These are phyloP conservation scores for Euura saliciscinereae DNA, from an alignment of 1,140 invertebrate genomes.

Conservation along the genomic window DNA sequence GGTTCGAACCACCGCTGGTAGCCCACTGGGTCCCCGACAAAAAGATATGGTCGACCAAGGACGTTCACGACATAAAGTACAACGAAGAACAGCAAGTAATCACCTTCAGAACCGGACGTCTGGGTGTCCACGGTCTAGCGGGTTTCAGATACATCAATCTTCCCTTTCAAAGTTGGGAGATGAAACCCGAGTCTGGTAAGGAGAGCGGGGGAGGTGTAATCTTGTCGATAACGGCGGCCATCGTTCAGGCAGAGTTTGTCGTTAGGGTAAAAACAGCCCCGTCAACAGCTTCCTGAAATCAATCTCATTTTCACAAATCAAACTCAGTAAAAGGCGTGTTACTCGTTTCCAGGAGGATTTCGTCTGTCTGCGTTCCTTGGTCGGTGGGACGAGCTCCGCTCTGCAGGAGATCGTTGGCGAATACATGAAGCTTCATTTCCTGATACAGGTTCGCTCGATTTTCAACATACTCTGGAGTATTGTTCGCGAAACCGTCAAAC, in stretches of 20 bases:
- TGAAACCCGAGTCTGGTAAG: constrained; percentile 69
- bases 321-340: neutral
- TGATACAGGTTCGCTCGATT: constrained; percentile 57
- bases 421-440: constrained; percentile 59
- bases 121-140: constrained; percentile 79
- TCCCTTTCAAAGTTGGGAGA: constrained; percentile 85
- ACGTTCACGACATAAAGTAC: constrained; percentile 81
- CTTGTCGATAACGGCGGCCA: constrained; percentile 69
- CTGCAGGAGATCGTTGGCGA: constrained; percentile 63
- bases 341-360: constrained; percentile 54
- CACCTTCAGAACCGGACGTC: constrained; percentile 74
- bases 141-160: constrained; percentile 77
- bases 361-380: constrained; percentile 63
- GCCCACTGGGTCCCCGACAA: constrained; percentile 73
- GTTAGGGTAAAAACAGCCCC: constrained; percentile 55
- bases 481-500: constrained; percentile 7
- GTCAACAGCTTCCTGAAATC: neutral
- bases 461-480: neutral
- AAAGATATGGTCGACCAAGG: constrained; percentile 73
- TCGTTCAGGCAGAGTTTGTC: constrained; percentile 73
- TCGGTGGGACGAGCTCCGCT: constrained; percentile 63
- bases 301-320: neutral
- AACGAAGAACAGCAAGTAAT: constrained; percentile 82
- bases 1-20: constrained; percentile 82
- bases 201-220: constrained; percentile 59